Evolutionary conservation across 1,140 invertebrate genomes (phyloP), one percentile per base, ranked within the genome.

Genomic region (Carposina sasakii): DNA sequence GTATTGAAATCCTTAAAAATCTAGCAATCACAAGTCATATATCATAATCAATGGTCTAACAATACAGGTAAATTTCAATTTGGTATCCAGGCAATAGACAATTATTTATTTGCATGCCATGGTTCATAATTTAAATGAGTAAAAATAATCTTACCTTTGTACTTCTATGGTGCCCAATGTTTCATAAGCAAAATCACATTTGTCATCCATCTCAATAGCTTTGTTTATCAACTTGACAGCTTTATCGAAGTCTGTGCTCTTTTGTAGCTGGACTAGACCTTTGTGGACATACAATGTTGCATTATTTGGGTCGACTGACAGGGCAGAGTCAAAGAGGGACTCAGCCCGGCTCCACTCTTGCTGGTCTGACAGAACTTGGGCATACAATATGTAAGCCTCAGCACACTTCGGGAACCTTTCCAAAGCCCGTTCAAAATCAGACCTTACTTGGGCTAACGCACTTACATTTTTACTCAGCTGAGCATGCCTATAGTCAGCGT

Each of bases 161-260:
- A 97, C 93, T 90, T 97, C 94, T 55, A 98, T 92, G 1, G 95
- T 96, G 52, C 94, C 96, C 39, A 98, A 85, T 20, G 96, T 97
- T 87, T 99, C 96, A 84, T 96, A 98, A 10, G 93, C 96, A 87
- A 97, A 94, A 85, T 96, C 93, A 88, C 96, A 98, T 79, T 94
- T 95, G 19, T 93, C 89, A 87, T 99, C 97, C 52, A 96, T 86
- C 68, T 93, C 89, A 48, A 98, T 90, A 2, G 94, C 95, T 83
- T 93, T 90, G 30, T 92, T 90, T 23, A 98, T 93, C 23, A 93
- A 87, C 49, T 91, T 85, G 0, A 94, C 87, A 22, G 94, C 92
- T 65, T 91, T 90, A n/a, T 93, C 90, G 36, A 96, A 87, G 76
- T 97, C 87, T 70, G 91, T 89, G 74, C 90, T 90, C 90, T 93